Evolutionary conservation across 2,113 vertebrate species (phyloP).

Genomic region (Fulmarus glacialis): DNA sequence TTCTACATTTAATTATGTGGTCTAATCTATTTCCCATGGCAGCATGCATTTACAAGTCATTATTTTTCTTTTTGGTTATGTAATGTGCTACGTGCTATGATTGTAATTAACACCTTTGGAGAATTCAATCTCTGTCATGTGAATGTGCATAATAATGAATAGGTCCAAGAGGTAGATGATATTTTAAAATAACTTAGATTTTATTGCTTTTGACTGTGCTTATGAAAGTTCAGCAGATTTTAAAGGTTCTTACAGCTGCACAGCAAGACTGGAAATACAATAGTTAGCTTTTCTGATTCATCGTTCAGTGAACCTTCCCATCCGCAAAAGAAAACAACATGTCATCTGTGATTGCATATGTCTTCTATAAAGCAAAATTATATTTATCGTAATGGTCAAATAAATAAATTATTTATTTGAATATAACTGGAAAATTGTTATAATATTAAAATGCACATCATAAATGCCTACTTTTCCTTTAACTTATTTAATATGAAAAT

Average conservation of each 20-base stretch:
- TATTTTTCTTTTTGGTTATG: neutral
- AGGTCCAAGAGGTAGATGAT: neutral
- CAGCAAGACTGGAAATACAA: neutral
- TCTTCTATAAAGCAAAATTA: neutral
- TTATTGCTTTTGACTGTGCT: neutral
- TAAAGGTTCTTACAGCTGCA: neutral
- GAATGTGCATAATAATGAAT: neutral
- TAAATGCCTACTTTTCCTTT: neutral
- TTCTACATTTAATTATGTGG: conserved; percentile 25
- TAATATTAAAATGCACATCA: neutral
- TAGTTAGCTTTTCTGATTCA: neutral
- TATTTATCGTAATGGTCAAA: neutral
- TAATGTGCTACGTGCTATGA: neutral
- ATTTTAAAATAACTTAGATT: neutral
- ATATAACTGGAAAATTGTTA: neutral
- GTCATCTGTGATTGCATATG: neutral
- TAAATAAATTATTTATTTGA: neutral
- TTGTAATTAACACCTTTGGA: conserved; percentile 20
- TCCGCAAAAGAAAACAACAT: neutral
- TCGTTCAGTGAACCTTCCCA: neutral
- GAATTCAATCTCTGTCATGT: neutral
- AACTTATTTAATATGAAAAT: neutral
- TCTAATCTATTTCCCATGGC: neutral
- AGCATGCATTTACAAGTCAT: neutral
- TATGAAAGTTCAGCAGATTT: neutral